phyloP scores from a whole-genome alignment of 2,113 vertebrate species.

The Stomatorhinus ivindoensis region DNA sequence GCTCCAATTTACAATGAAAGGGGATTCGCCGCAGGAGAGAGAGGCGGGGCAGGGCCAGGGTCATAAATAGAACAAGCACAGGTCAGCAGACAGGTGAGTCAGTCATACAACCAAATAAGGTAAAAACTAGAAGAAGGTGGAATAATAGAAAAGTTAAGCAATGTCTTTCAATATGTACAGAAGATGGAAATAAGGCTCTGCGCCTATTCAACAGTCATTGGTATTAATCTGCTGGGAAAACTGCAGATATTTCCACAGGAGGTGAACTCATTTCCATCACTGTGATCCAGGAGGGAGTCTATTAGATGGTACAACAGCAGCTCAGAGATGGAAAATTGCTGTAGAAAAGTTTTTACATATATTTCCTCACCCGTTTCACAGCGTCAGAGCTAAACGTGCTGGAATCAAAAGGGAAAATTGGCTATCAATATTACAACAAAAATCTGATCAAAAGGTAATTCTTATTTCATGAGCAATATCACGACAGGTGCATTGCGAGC shows the following conservation, averaged over 20 bases:
- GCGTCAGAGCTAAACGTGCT: not conserved
- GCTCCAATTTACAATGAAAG: not conserved
- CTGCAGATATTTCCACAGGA: not conserved
- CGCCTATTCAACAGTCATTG: not conserved
- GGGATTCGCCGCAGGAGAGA: not conserved
- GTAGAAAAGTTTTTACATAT: not conserved
- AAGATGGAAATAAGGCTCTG: not conserved
- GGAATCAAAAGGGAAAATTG: not conserved
- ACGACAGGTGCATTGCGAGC: not conserved
- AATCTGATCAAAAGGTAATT: not conserved
- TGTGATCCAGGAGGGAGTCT: not conserved
- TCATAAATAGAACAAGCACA: not conserved
- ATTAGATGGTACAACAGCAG: not conserved
- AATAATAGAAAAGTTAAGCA: not conserved
- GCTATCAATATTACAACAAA: not conserved
- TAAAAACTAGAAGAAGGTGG: not conserved
- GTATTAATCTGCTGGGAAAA: slow-evolving; percentile 1
- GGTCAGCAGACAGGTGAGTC: not conserved
- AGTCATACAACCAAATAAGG: not conserved
- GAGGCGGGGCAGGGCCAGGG: not conserved
- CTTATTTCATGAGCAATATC: not conserved
- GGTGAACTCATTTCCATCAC: not conserved
- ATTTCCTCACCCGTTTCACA: not conserved
- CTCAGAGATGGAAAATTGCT: not conserved
- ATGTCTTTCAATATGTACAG: not conserved